These are phyloP conservation scores for Pammene aurita DNA, from an alignment of 2,888 invertebrate species.

Conservation along the genomic window DNA sequence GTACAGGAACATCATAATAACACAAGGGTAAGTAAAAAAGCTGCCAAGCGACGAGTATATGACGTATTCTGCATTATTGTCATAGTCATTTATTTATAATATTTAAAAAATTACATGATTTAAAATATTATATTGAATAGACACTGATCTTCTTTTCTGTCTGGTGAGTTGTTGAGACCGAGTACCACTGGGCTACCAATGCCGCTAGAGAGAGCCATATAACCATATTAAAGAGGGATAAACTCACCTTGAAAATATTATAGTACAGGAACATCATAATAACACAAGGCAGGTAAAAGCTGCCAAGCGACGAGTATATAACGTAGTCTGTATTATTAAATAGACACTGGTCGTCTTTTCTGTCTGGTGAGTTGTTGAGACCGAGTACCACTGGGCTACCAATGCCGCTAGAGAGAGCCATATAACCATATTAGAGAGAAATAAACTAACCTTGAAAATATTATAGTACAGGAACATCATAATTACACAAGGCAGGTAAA, in stretches of 20 bases:
- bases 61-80: slow-evolving; percentile 98
- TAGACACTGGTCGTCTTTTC: slow-evolving; percentile 92
- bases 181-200: slow-evolving; percentile 98
- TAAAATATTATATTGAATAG: too few relatives aligned
- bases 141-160: slow-evolving; percentile 92
- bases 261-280: slow-evolving; percentile 99
- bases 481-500: slow-evolving; percentile 99
- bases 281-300: slow-evolving; percentile 99
- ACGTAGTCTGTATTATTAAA: slow-evolving; percentile 99
- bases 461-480: slow-evolving; percentile 99
- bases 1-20: slow-evolving; percentile 99
- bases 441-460: slow-evolving; percentile 94
- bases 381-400: slow-evolving; percentile 98
- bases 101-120: too few relatives aligned
- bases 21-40: slow-evolving; percentile 99
- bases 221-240: too few relatives aligned
- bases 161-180: slow-evolving; percentile 96
- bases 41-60: slow-evolving; percentile 98
- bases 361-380: slow-evolving; percentile 95
- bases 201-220: slow-evolving; percentile 91
- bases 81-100: too few relatives aligned
- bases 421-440: too few relatives aligned
- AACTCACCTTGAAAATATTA: slow-evolving; percentile 96
- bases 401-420: slow-evolving; percentile 94
- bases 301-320: slow-evolving; percentile 97